These are phyloP conservation scores for Lasioglossum oenotherae DNA, from an alignment of 2,888 invertebrate genomes.

Conservation along the genomic window DNA sequence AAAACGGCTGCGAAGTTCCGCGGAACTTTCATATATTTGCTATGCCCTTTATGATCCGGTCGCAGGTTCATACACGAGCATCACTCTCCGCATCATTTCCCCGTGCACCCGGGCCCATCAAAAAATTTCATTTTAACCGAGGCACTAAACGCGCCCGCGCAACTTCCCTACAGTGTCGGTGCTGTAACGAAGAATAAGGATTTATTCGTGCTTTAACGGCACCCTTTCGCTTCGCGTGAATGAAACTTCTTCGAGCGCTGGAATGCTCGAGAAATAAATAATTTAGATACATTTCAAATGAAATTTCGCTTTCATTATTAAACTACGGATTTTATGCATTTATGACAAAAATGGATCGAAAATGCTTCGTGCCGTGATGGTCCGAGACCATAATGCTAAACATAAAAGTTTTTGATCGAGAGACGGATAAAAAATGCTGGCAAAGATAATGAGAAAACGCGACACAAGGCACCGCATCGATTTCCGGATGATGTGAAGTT, in stretches of 20 bases:
- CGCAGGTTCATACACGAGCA: slow-evolving; percentile 1
- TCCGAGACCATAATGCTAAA: neutral
- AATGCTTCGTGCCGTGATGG: neutral
- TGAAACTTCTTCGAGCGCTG: too few relatives aligned
- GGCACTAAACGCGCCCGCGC: neutral
- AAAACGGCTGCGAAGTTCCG: neutral
- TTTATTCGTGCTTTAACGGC: neutral
- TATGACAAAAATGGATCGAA: too few relatives aligned
- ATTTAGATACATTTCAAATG: neutral
- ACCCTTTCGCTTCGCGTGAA: too few relatives aligned
- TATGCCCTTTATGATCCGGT: neutral
- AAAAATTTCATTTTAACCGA: slow-evolving; percentile 12
- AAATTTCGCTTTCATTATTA: too few relatives aligned
- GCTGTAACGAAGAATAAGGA: neutral
- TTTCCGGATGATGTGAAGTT: neutral
- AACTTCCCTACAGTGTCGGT: neutral
- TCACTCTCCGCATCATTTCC: neutral
- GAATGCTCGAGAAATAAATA: too few relatives aligned
- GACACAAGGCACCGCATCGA: neutral
- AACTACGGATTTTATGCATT: too few relatives aligned
- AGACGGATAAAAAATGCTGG: neutral
- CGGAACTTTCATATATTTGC: neutral
- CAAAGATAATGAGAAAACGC: neutral
- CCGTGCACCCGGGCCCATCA: neutral
- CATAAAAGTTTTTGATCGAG: neutral